These are phyloP conservation scores for Mamestra configurata DNA, from an alignment of 1,140 invertebrate species.

Conservation along the genomic window DNA sequence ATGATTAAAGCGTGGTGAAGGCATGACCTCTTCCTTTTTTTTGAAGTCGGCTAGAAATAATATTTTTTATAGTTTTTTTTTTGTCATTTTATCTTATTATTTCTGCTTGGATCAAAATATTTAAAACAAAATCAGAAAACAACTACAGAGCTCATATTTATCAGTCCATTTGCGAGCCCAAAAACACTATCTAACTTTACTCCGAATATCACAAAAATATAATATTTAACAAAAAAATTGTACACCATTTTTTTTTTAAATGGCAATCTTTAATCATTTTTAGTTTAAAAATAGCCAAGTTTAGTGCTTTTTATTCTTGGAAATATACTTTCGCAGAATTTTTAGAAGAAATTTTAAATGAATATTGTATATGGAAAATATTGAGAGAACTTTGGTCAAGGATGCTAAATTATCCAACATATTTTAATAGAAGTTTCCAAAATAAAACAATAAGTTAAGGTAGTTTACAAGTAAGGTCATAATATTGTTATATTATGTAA, in stretches of 20 bases:
- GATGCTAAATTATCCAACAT: neutral
- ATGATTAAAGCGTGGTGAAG: neutral
- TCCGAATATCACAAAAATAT: slow-evolving; percentile 42
- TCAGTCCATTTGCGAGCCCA: slow-evolving; percentile 34
- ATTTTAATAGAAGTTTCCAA: too few relatives aligned
- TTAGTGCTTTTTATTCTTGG: slow-evolving; percentile 21
- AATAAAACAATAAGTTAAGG: too few relatives aligned
- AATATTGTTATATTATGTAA: neutral
- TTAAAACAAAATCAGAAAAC: slow-evolving; percentile 27
- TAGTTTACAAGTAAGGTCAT: neutral
- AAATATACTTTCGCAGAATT: too few relatives aligned
- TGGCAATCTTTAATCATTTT: neutral
- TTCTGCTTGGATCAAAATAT: neutral
- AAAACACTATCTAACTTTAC: slow-evolving; percentile 13
- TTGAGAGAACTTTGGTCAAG: neutral
- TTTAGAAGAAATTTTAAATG: neutral
- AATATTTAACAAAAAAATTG: slow-evolving; percentile 30
- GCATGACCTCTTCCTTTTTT: neutral
- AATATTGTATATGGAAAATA: neutral
- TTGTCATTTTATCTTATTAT: too few relatives aligned
- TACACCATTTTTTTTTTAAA: slow-evolving; percentile 27
- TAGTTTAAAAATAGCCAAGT: slow-evolving; percentile 19
- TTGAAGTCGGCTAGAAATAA: too few relatives aligned
- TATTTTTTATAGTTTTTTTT: neutral
- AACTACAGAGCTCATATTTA: slow-evolving; percentile 21